phyloP scores from a whole-genome alignment of 2,113 vertebrate species.

The Lepus americanus region DNA sequence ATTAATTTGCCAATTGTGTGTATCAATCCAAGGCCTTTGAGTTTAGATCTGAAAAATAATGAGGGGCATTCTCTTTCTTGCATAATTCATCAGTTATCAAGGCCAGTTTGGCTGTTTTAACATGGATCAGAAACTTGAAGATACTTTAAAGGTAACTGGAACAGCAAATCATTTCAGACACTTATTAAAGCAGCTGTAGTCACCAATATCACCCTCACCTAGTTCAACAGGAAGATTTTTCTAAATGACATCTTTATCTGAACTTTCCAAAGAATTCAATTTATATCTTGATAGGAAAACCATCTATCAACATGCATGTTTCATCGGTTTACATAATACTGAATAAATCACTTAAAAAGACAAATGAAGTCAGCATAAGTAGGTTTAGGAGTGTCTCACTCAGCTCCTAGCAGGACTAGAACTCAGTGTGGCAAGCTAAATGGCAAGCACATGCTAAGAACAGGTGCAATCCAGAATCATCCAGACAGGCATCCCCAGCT shows the following conservation, averaged over 20 bases:
- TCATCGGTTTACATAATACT: background rate
- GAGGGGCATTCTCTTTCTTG: background rate
- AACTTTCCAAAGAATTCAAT: conserved; percentile 35
- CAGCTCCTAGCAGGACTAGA: background rate
- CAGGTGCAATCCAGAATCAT: background rate
- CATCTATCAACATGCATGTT: background rate
- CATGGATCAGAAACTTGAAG: background rate
- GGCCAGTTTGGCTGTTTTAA: conserved; percentile 9
- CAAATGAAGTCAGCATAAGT: background rate
- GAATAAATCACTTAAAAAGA: conserved; percentile 28
- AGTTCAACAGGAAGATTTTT: conserved; percentile 43
- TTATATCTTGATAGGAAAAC: conserved; percentile 27
- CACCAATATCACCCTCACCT: background rate
- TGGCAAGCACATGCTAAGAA: background rate
- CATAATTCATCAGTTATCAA: background rate
- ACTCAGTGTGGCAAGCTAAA: background rate
- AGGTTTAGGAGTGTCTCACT: background rate
- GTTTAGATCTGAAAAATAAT: background rate
- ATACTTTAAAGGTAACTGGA: background rate
- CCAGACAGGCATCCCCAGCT: background rate
- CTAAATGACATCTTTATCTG: conserved; percentile 2
- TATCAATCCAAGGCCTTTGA: background rate
- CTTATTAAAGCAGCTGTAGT: background rate
- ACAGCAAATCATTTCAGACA: background rate
- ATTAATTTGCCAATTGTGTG: background rate